These are phyloP conservation scores for Macquaria ambigua DNA, from an alignment of 2,113 vertebrate genomes.

Conservation along the genomic window DNA sequence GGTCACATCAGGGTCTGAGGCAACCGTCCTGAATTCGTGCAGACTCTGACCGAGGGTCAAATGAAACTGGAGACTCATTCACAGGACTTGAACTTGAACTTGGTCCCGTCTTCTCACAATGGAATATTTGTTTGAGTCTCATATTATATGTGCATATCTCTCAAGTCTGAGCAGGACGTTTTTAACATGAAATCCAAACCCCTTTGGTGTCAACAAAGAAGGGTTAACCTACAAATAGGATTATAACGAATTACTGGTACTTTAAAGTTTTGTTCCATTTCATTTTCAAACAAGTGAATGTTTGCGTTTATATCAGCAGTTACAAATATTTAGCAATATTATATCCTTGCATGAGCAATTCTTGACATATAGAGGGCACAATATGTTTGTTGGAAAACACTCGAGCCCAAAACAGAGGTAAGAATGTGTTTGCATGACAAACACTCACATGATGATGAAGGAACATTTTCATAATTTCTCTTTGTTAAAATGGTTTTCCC, in stretches of 20 bases:
- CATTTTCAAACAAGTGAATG: slow-evolving; percentile 49
- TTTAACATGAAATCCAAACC: slow-evolving; percentile 49
- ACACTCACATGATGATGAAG: slow-evolving; percentile 25
- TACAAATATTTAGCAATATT: slow-evolving; percentile 81
- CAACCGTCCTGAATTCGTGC: slow-evolving; percentile 40
- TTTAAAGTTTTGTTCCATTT: slow-evolving; percentile 37
- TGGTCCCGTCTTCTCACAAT: slow-evolving; percentile 56
- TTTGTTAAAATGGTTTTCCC: background rate
- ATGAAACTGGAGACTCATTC: slow-evolving; percentile 66
- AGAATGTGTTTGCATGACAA: slow-evolving; percentile 66
- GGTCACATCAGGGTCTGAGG: slow-evolving; percentile 69
- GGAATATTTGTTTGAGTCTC: slow-evolving; percentile 66
- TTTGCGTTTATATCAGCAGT: slow-evolving; percentile 58
- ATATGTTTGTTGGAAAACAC: slow-evolving; percentile 56
- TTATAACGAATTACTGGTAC: slow-evolving; percentile 35
- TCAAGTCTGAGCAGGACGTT: slow-evolving; percentile 58
- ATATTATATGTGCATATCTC: slow-evolving; percentile 60
- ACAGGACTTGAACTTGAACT: slow-evolving; percentile 57
- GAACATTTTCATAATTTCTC: slow-evolving; percentile 20
- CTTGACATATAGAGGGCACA: slow-evolving; percentile 65
- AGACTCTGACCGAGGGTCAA: slow-evolving; percentile 60
- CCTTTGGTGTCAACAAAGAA: slow-evolving; percentile 21
- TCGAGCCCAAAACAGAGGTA: slow-evolving; percentile 30
- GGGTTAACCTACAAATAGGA: slow-evolving; percentile 34
- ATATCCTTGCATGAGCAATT: slow-evolving; percentile 79